Percentiles rank a stretch among this genome's conserved stretches.
Conservation (phyloP, 2,113 vertebrate genomes). For the Tragelaphus strepsiceros region DNA sequence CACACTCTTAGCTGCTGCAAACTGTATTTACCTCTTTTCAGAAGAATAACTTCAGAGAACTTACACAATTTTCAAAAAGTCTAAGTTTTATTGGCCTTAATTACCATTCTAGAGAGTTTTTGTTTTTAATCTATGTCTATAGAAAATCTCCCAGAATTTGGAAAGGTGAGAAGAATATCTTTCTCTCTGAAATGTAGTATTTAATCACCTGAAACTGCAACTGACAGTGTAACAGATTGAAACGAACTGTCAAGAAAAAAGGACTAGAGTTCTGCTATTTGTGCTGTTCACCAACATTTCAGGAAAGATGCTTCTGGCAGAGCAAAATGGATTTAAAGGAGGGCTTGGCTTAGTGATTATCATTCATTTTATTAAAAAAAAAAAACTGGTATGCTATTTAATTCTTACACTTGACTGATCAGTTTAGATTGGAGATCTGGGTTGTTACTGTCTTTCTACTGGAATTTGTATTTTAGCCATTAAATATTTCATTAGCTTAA, state of each 20-base stretch:
- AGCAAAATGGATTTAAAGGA: neutral
- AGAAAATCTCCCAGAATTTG: slow-evolving; percentile 4
- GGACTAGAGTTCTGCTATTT: neutral
- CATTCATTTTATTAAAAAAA: neutral
- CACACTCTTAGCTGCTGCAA: neutral
- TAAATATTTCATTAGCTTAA: slow-evolving; percentile 45
- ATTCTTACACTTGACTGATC: neutral
- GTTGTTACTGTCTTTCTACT: neutral
- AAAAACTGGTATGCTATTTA: neutral
- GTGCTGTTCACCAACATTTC: neutral
- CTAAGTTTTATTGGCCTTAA: neutral
- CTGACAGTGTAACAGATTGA: neutral
- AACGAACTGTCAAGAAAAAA: neutral
- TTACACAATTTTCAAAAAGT: neutral
- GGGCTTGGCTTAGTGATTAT: neutral
- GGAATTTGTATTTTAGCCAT: neutral
- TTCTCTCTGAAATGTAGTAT: neutral
- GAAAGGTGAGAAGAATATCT: neutral
- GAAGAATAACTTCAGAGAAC: neutral
- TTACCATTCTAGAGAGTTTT: slow-evolving; percentile 15
- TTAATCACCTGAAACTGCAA: neutral
- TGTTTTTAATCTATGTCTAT: neutral
- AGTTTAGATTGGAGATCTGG: neutral
- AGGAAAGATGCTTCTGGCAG: neutral
- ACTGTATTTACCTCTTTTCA: neutral